Evolutionary conservation across 2,113 vertebrate species (phyloP), one percentile per base, ranked within the genome.

Genomic region (Sapayoa aenigma): DNA sequence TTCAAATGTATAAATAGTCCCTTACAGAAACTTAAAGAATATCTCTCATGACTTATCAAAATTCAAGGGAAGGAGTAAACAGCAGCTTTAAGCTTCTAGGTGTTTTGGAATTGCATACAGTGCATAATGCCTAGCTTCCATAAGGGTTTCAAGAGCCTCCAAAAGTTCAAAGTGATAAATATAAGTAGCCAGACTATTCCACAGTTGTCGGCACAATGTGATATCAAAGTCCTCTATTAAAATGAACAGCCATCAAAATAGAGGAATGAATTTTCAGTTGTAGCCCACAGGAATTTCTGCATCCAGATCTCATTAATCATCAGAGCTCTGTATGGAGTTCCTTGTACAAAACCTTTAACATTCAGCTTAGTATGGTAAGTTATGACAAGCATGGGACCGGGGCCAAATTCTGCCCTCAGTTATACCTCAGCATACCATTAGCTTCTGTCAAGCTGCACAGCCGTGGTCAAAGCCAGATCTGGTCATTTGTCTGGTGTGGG

Each of bases 241-340:
- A 96, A 90, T 72, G 93, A 96, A 93, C 93, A 95, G 83, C 90
- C 90, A 89, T 93, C 96, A 96, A 90, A 94, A 94, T 42, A 96
- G 65, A 65, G 60, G 92, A 94, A 96, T 68, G 80, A 96, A 94
- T 97, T 96, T 97, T 96, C 83, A 69, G 86, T 82, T 93, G 76
- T 92, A 96, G 69, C 94, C 95, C 96, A 95, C 93, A 96, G 94
- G 95, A 97, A 94, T 97, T 96, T 96, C 88, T 93, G 65, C 83
- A 82, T 96, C 94, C 90, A 97, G 76, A 89, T 92, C 80, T 85
- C 69, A 96, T 96, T 94, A 96, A 97, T 97, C 96, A 96, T 78
- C 7, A 4, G 76, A 65, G 60, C 19, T 82, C 86, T 95, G 80
- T 90, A 79, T 66, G 86, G 86, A 95, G 83, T 78, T 96, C 73